phyloP scores from a whole-genome alignment of 2,888 invertebrate genomes.

The Hoplodrina ambigua region DNA sequence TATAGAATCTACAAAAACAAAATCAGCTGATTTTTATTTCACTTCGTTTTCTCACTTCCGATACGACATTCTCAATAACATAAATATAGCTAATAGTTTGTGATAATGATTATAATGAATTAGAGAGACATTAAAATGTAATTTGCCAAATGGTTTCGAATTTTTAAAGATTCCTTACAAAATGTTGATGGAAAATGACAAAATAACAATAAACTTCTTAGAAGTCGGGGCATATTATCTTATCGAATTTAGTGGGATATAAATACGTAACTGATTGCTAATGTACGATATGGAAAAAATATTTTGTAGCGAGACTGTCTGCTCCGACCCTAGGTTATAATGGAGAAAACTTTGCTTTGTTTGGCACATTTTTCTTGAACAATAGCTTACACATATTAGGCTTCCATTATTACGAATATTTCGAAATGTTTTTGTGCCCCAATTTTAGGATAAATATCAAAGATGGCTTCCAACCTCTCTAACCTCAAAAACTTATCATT shows the following conservation, averaged over 20 bases:
- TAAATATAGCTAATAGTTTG: slow-evolving; percentile 2
- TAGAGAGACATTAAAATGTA: slow-evolving; percentile 6
- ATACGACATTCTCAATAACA: slow-evolving; percentile 8
- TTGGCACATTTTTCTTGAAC: slow-evolving; percentile 27
- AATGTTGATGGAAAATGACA: slow-evolving; percentile 14
- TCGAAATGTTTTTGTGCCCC: slow-evolving; percentile 7
- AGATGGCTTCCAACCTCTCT: slow-evolving; percentile 45
- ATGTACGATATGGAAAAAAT: slow-evolving; percentile 25
- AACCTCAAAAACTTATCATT: slow-evolving; percentile 1
- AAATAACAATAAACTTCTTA: slow-evolving; percentile 27
- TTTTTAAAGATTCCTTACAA: slow-evolving; percentile 1
- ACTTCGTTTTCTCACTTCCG: neutral
- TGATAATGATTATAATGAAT: slow-evolving; percentile 4
- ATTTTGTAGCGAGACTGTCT: slow-evolving; percentile 20
- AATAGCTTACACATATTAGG: slow-evolving; percentile 27
- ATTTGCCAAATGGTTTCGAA: slow-evolving; percentile 18
- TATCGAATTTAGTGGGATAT: slow-evolving; percentile 21
- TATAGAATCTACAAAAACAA: slow-evolving; percentile 10
- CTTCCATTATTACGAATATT: slow-evolving; percentile 6
- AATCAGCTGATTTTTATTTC: slow-evolving; percentile 33
- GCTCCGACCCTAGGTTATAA: slow-evolving; percentile 25
- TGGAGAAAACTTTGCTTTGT: slow-evolving; percentile 34
- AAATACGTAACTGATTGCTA: slow-evolving; percentile 20
- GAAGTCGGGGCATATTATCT: slow-evolving; percentile 28
- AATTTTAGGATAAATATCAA: slow-evolving; percentile 34